Conservation (phyloP, 2,888 invertebrate species). For the Eupithecia subumbrata region DNA sequence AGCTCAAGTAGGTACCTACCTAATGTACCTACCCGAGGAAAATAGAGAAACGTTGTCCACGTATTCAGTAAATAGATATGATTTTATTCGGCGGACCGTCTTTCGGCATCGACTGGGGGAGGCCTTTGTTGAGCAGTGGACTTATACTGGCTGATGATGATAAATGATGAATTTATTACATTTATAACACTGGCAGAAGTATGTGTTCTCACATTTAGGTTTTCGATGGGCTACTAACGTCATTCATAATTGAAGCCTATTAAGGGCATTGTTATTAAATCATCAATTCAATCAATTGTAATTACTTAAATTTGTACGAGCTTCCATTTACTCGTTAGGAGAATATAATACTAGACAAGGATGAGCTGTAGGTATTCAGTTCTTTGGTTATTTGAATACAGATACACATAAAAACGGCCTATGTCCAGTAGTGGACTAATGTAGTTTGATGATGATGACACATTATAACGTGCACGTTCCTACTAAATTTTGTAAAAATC, state of each 20-base stretch:
- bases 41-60: neutral
- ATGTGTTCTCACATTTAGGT: neutral
- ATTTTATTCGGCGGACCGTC: too few species aligned
- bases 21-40: neutral
- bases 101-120: too few species aligned
- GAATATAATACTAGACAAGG: neutral
- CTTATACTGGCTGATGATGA: too few species aligned
- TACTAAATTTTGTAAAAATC: neutral
- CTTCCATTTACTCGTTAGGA: slow-evolving; percentile 25
- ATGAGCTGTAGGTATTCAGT: neutral
- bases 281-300: slow-evolving; percentile 39
- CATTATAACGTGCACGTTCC: neutral
- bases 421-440: too few species aligned
- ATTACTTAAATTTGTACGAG: slow-evolving; percentile 34
- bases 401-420: too few species aligned
- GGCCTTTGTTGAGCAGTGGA: too few species aligned
- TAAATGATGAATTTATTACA: neutral
- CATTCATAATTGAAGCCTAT: slow-evolving; percentile 40
- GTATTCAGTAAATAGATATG: neutral
- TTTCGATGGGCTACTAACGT: slow-evolving; percentile 33
- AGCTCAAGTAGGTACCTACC: too few species aligned
- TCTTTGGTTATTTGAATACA: too few species aligned
- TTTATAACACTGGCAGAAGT: neutral
- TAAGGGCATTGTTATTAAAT: slow-evolving; percentile 34
- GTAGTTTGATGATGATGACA: neutral